Evolutionary conservation across 2,113 vertebrate genomes (phyloP), one percentile per base, ranked within the genome.

Genomic region (Cyprinus carpio): DNA sequence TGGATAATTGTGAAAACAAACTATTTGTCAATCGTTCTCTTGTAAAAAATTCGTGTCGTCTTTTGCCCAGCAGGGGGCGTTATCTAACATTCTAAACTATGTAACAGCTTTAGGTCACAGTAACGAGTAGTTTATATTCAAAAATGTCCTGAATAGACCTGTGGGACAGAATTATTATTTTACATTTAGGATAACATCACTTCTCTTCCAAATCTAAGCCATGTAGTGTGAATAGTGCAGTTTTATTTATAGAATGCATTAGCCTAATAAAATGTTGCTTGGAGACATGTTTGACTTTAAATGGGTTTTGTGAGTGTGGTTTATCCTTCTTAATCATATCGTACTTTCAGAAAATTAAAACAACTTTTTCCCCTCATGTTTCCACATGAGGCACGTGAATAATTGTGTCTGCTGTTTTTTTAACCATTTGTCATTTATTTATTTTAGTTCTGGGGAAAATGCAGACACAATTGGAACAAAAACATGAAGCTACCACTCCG

Each of bases 201-300:
- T 1, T 65, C 58, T 62, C 20, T 40, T 62, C 6, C 12, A n/a
- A 62, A 62, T 62, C 20, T 62, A 60, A 62, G 56, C 25, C 37
- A 18, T 46, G 37, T 1, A 29, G 34, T n/a, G 34, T 46, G 58
- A 65, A 81, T 49, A 81, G 29, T 46, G 37, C 15, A 4, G n/a
- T 27, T 65, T 46, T 81, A 81, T 65, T 81, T 81, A 65, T 81
- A 81, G 78, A 81, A 65, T 65, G 60, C n/a, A 81, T 81, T 81
- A 81, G 78, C 78, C 78, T 81, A 80, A 65, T 81, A 81, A 65
- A 81, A 81, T 49, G 1, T 81, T 81, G 78, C 78, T 81, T 81
- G 40, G 60, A 81, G 78, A 49, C 60, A 81, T 65, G 78, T 65
- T 65, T 81, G 37, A 81, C 56, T 79, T 62, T 40, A 25, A 40